Evolutionary conservation across 2,888 invertebrate genomes (phyloP).

Genomic region (Cheilosia grossa): DNA sequence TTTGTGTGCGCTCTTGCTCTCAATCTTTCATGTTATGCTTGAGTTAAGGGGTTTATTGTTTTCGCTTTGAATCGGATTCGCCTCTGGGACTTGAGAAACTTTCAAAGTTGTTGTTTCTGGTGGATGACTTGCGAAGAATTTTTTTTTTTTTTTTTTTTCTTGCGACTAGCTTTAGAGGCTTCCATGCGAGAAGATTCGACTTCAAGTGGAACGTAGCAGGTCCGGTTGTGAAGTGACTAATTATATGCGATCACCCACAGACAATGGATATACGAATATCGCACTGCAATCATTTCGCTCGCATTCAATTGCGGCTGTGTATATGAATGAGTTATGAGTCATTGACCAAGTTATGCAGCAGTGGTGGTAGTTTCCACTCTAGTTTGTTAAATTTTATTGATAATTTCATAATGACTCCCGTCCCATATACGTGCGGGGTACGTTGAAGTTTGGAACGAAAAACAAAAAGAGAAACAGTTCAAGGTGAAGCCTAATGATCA

Average conservation of each 20-base stretch:
- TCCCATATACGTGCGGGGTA: neutral
- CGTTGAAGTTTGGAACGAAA: neutral
- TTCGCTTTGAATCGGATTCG: constrained; percentile 39
- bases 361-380: constrained; percentile 5
- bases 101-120: constrained; percentile 35
- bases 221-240: constrained; percentile 68
- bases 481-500: constrained; percentile 45
- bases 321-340: constrained; percentile 35
- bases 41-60: constrained; percentile 52
- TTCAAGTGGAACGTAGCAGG: constrained; percentile 58
- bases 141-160: constrained; percentile 10
- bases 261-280: constrained; percentile 11
- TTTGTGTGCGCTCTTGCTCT: constrained; percentile 6
- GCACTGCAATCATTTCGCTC: constrained; percentile 48
- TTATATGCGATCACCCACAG: constrained; percentile 30
- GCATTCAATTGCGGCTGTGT: constrained; percentile 10
- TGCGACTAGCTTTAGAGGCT: constrained; percentile 15
- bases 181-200: constrained; percentile 42
- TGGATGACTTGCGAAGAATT: constrained; percentile 36
- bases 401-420: constrained; percentile 36
- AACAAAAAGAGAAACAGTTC: constrained; percentile 28
- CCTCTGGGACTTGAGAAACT: constrained; percentile 31
- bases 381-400: constrained; percentile 19
- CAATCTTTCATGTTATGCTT: constrained; percentile 44
- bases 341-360: constrained; percentile 26